Percentiles rank a stretch among this genome's conserved stretches.
These are phyloP conservation scores for Macroglossus sobrinus DNA, from an alignment of 2,113 vertebrate genomes.

Conservation along the genomic window DNA sequence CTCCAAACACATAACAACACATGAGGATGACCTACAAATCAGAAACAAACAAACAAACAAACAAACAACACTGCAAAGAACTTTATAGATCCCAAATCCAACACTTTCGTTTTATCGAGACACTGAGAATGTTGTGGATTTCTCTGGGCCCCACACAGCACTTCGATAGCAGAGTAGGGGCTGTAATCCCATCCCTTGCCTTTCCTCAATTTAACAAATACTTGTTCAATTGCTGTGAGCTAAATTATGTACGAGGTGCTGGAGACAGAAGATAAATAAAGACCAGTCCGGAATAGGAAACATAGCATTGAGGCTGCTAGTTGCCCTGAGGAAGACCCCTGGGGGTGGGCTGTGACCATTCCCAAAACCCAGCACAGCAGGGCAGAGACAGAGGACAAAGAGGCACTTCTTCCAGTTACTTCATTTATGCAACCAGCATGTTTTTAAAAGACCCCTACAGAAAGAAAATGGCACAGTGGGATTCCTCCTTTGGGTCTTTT, in stretches of 20 bases:
- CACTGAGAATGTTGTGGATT: not conserved
- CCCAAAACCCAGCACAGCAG: not conserved
- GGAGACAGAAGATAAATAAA: not conserved
- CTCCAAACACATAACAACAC: not conserved
- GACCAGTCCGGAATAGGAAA: not conserved
- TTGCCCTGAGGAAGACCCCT: not conserved
- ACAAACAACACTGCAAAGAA: not conserved
- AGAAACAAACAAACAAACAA: too few relatives aligned
- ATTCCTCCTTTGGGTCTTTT: not conserved
- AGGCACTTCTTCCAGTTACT: not conserved
- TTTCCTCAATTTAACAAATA: not conserved
- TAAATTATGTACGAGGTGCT: not conserved
- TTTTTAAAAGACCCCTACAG: not conserved
- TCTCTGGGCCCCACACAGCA: not conserved
- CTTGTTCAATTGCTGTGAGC: not conserved
- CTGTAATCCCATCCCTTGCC: too few relatives aligned
- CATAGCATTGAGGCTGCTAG: fast-evolving
- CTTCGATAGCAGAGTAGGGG: fast-evolving
- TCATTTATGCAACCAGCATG: not conserved
- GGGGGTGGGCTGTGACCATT: not conserved
- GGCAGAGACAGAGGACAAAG: not conserved
- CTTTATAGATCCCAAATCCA: not conserved
- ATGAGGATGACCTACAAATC: not conserved
- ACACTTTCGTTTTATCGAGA: not conserved
- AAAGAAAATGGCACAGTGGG: not conserved